Conservation (phyloP, 2,888 invertebrate species). For the Shargacucullia verbasci region DNA sequence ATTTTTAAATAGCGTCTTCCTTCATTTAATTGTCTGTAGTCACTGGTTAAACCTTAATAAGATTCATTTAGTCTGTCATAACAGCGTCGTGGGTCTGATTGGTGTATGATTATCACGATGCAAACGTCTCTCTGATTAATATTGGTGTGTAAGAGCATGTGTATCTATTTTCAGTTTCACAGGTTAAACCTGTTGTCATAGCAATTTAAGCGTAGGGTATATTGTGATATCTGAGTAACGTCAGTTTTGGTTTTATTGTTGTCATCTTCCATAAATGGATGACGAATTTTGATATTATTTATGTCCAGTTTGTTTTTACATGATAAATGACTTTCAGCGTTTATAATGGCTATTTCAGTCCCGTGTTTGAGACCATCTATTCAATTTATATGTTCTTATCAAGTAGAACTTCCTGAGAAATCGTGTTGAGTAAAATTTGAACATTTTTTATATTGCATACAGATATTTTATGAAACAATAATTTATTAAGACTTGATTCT, state of each 20-base stretch:
- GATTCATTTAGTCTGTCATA: neutral
- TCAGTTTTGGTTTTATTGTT: neutral
- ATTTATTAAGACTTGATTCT: too few relatives aligned
- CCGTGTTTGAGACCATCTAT: too few relatives aligned
- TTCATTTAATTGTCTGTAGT: conserved; percentile 1
- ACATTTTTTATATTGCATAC: too few relatives aligned
- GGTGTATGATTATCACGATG: neutral
- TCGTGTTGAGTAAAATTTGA: too few relatives aligned
- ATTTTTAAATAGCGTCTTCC: conserved; percentile 14
- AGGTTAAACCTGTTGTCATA: conserved; percentile 1
- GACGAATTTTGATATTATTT: too few relatives aligned
- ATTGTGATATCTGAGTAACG: neutral
- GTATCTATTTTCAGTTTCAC: neutral
- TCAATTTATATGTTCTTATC: too few relatives aligned
- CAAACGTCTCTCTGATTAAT: neutral
- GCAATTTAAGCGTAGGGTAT: neutral
- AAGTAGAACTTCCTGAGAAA: too few relatives aligned
- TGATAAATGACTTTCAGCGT: too few relatives aligned
- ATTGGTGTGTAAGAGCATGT: neutral
- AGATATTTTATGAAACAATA: too few relatives aligned
- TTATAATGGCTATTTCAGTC: too few relatives aligned
- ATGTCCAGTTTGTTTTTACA: too few relatives aligned
- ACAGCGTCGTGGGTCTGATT: neutral
- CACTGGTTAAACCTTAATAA: neutral
- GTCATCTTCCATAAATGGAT: too few relatives aligned